Conservation (phyloP, 2,113 vertebrate genomes). For the Heliornis fulica region DNA sequence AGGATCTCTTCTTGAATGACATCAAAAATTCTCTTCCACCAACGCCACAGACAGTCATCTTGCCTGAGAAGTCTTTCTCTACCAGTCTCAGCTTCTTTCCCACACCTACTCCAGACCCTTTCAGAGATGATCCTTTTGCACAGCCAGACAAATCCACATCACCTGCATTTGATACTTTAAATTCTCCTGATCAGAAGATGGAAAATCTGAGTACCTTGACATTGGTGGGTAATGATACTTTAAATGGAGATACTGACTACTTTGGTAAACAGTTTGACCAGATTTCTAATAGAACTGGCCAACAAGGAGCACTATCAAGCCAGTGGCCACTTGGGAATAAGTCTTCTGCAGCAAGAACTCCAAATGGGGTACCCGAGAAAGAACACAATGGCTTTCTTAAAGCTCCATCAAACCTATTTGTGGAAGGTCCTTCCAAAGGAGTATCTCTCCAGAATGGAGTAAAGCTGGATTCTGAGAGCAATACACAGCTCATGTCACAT, state of each 20-base stretch:
- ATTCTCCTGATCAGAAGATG: slow-evolving; percentile 69
- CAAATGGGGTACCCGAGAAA: slow-evolving; percentile 74
- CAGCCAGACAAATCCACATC: slow-evolving; percentile 67
- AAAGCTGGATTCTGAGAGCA: slow-evolving; percentile 74
- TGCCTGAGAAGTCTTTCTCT: slow-evolving; percentile 81
- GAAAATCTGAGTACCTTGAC: slow-evolving; percentile 54
- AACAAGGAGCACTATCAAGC: slow-evolving; percentile 75
- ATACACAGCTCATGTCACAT: slow-evolving; percentile 64
- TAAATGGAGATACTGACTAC: slow-evolving; percentile 76
- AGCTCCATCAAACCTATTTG: slow-evolving; percentile 76
- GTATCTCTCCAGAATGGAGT: slow-evolving; percentile 69
- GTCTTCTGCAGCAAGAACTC: slow-evolving; percentile 61
- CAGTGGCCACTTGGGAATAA: slow-evolving; percentile 77
- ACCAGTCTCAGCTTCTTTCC: slow-evolving; percentile 89
- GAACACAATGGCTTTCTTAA: slow-evolving; percentile 74
- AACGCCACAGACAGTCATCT: slow-evolving; percentile 73
- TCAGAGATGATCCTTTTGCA: slow-evolving; percentile 88
- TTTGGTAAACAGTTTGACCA: slow-evolving; percentile 83
- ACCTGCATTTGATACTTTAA: slow-evolving; percentile 70
- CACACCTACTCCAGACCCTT: slow-evolving; percentile 88
- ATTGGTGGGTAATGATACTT: slow-evolving; percentile 65
- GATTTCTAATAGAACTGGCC: slow-evolving; percentile 82
- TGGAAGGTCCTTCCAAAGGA: slow-evolving; percentile 73
- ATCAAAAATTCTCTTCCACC: slow-evolving; percentile 76
- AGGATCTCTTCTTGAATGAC: slow-evolving; percentile 80